Evolutionary conservation across 2,888 invertebrate genomes (phyloP), one percentile per base, ranked within the genome.

Genomic region (Artemia sinica): DNA sequence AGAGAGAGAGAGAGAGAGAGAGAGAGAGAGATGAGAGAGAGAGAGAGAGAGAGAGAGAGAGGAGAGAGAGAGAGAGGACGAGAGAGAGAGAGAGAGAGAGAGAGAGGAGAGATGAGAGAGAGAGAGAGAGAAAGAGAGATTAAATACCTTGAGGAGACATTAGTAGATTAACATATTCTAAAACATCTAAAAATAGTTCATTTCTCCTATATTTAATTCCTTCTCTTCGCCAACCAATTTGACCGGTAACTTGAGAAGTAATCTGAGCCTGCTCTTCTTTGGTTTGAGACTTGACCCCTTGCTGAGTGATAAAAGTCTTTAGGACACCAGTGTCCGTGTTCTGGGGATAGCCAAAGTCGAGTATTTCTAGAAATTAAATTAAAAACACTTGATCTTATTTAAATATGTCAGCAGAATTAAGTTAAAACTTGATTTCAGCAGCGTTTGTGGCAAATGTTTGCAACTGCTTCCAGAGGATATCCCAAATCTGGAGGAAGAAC

Each of bases 251-350:
- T 82, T 98, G 97, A 11, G 96, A 96, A 12, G 98, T 99, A 73
- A 99, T 98, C 79, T 97, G 97, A 70, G 96, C 91, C 78, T 98
- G 98, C 79, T 99, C 98, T 77, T 99, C 98, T 78, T 98, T 98
- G 28, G 95, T 95, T 74, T 97, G 91, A 6, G 95, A 94, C 79
- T 96, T 96, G 69, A 98, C 93, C 71, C 98, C 98, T 80, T 97
- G 96, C 78, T 99, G 98, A 13, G 98, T 98, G 75, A 99, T 99
- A 77, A 97, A 98, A 0, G 96, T 97, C 80, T 99, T 99, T 75
- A 99, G 80, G 13, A 98, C 96, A 14, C 98, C 98, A 0, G 97
- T 96, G 78, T 99, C 98, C 0, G 97, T 97, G 79, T 98, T 99
- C 81, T 99, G 98, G 0, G 98, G 98, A 79, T 99, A 99, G 0